A percentile compares a stretch with the other conserved stretches of the same genome.
phyloP scores from a whole-genome alignment of 2,888 invertebrate genomes.

The Rhimphoctona megacephalus region DNA sequence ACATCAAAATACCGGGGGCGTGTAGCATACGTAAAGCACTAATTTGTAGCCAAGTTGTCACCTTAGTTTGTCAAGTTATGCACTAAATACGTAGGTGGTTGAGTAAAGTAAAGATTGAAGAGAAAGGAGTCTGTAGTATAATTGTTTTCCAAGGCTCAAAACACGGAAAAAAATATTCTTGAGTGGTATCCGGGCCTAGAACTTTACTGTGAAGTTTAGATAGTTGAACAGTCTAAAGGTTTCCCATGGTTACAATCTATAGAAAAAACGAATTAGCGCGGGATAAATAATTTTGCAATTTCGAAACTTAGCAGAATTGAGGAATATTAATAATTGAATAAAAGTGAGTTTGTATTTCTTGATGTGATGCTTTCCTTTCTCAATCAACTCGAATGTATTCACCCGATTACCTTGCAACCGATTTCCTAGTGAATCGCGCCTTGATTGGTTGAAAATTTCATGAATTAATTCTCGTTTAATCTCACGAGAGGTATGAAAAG shows the following conservation, averaged over 20 bases:
- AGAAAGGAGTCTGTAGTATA: background rate
- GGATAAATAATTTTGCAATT: background rate
- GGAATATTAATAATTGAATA: background rate
- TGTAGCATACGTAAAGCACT: conserved; percentile 80
- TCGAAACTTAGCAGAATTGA: background rate
- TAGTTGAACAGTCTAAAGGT: background rate
- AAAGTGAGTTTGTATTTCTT: background rate
- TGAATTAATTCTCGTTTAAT: conserved; percentile 61
- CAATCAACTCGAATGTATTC: conserved; percentile 28
- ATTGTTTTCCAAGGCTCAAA: background rate
- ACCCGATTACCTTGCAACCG: conserved; percentile 41
- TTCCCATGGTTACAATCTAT: background rate
- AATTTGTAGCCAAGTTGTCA: conserved; percentile 85
- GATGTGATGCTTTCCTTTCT: conserved; percentile 11
- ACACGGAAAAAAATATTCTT: background rate
- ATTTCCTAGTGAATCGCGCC: conserved; percentile 39
- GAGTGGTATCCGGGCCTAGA: background rate
- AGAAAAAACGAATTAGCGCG: background rate
- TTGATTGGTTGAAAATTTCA: conserved; percentile 62
- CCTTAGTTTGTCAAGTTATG: conserved; percentile 83
- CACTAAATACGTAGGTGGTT: conserved; percentile 84
- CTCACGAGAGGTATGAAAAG: conserved; percentile 48
- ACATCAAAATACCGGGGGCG: conserved; percentile 66
- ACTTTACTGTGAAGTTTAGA: background rate
- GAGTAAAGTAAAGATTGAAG: conserved; percentile 80